phyloP scores from a whole-genome alignment of 1,140 invertebrate genomes.

The Choristoneura fumiferana region DNA sequence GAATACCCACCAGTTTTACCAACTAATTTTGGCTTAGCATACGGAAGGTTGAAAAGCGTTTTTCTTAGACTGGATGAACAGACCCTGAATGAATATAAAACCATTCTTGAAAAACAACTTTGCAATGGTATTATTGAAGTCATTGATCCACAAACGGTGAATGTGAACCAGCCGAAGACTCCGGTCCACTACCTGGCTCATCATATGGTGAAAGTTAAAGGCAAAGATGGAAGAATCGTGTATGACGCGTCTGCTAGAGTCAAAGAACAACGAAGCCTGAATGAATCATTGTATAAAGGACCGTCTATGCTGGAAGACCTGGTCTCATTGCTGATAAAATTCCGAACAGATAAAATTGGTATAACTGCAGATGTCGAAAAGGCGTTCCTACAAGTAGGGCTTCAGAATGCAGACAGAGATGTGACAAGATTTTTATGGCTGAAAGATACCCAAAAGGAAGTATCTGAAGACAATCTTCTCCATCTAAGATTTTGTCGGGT shows the following conservation, averaged over 20 bases:
- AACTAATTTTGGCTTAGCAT: slow-evolving; percentile 18
- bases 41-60: slow-evolving; percentile 16
- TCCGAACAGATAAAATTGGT: neutral
- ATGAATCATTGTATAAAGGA: neutral
- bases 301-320: neutral
- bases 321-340: neutral
- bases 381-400: too few species aligned
- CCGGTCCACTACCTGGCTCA: slow-evolving; percentile 1
- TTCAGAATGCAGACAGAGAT: too few species aligned
- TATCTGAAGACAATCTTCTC: neutral
- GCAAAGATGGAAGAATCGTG: neutral
- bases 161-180: neutral
- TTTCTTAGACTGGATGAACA: neutral
- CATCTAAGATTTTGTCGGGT: neutral
- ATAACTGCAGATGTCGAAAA: too few species aligned
- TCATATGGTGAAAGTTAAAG: neutral
- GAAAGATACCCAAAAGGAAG: neutral
- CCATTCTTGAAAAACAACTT: slow-evolving; percentile 15
- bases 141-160: neutral
- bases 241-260: neutral
- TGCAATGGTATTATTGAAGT: slow-evolving; percentile 4
- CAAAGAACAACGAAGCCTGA: neutral
- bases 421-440: too few species aligned
- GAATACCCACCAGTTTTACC: slow-evolving; percentile 19
- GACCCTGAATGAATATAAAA: slow-evolving; percentile 1